A percentile compares a stretch with the other conserved stretches of the same genome.
Conservation (phyloP, 64 coral and sea anemone genomes). For the Stichodactyla mertensii region DNA sequence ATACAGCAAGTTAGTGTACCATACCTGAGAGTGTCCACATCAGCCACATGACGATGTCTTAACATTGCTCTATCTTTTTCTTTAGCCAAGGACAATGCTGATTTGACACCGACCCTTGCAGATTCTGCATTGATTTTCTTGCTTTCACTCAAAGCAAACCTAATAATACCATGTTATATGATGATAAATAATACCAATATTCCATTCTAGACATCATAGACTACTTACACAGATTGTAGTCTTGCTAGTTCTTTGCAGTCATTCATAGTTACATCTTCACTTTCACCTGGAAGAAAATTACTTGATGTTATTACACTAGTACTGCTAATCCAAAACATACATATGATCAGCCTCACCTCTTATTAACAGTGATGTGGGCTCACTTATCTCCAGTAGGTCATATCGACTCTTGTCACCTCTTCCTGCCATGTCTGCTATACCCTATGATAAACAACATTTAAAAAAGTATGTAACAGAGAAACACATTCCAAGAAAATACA, state of each 20-base stretch:
- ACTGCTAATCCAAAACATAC: too few species aligned
- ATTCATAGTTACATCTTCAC: conserved; percentile 51
- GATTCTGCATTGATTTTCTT: conserved; percentile 77
- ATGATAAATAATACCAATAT: background rate
- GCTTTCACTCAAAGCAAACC: conserved; percentile 78
- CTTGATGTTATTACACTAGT: background rate
- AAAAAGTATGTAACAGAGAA: background rate
- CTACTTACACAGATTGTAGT: conserved; percentile 66
- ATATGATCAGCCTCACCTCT: conserved; percentile 44
- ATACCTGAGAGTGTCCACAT: conserved; percentile 53
- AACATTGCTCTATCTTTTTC: conserved; percentile 31
- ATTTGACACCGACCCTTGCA: conserved; percentile 28
- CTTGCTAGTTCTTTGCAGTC: conserved; percentile 71
- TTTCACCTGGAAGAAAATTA: conserved; percentile 34
- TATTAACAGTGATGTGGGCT: conserved; percentile 70
- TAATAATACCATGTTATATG: background rate
- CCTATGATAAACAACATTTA: conserved; percentile 29
- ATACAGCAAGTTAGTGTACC: too few species aligned
- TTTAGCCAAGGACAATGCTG: conserved; percentile 56
- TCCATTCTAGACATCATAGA: too few species aligned
- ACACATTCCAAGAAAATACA: background rate
- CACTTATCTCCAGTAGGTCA: conserved; percentile 89
- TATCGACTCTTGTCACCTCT: conserved; percentile 69
- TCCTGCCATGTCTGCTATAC: conserved; percentile 87
- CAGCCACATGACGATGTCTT: conserved; percentile 26